phyloP scores from a whole-genome alignment of 2,888 invertebrate genomes.

The Dioctria rufipes region DNA sequence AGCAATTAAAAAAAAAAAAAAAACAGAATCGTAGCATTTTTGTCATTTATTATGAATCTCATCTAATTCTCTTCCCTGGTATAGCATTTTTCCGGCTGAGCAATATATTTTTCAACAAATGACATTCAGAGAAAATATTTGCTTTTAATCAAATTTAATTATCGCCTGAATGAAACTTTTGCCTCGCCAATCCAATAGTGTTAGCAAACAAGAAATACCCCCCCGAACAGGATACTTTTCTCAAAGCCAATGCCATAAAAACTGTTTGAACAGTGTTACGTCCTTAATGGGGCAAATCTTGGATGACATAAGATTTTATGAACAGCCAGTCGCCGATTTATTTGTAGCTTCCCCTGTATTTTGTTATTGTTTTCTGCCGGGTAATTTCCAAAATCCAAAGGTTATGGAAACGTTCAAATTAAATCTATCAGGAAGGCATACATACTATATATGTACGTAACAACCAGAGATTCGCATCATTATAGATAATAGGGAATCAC shows the following conservation, averaged over 20 bases:
- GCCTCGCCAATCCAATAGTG: slow-evolving; percentile 12
- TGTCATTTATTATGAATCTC: no score
- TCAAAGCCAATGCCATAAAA: slow-evolving; percentile 9
- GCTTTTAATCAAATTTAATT: slow-evolving; percentile 43
- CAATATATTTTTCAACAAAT: no score
- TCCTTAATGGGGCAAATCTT: slow-evolving; percentile 7
- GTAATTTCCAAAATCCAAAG: not conserved
- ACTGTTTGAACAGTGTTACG: slow-evolving; percentile 31
- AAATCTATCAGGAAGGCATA: not conserved
- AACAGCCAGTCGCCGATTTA: slow-evolving; percentile 37
- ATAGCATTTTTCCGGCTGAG: no score
- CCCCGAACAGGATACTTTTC: slow-evolving; percentile 1
- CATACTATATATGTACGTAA: no score
- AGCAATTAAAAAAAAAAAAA: no score
- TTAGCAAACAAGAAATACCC: slow-evolving; percentile 11
- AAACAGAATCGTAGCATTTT: no score
- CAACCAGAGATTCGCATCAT: no score
- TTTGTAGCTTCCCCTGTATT: slow-evolving; percentile 19
- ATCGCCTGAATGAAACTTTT: not conserved
- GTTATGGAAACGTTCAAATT: not conserved
- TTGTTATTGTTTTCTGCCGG: not conserved
- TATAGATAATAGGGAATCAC: no score
- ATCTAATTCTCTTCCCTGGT: no score
- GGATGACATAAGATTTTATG: slow-evolving; percentile 17
- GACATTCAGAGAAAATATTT: slow-evolving; percentile 12